These are phyloP conservation scores for Zophobas atratus DNA, from an alignment of 1,140 invertebrate species.

Conservation along the genomic window DNA sequence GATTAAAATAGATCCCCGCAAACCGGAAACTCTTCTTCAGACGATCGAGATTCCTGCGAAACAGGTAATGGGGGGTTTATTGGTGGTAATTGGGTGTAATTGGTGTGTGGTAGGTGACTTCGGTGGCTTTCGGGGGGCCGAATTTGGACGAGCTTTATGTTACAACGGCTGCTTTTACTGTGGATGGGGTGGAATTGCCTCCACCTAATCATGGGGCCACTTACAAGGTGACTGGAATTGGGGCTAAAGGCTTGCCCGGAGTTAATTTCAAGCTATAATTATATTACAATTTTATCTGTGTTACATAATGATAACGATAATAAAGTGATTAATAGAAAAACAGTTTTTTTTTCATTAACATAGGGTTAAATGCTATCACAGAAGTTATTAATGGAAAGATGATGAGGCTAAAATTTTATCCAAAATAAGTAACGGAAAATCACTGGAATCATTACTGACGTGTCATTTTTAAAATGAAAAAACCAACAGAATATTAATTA, in stretches of 20 bases:
- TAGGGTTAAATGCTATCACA: too few relatives aligned
- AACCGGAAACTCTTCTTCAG: conserved; percentile 58
- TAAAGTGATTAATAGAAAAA: not conserved
- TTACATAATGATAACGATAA: not conserved
- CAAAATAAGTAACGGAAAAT: too few relatives aligned
- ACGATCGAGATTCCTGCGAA: conserved; percentile 57
- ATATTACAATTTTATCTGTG: conserved; percentile 5
- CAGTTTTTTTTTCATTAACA: not conserved
- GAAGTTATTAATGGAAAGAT: too few relatives aligned
- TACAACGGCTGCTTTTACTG: conserved; percentile 72
- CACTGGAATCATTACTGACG: too few relatives aligned
- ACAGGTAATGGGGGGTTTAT: conserved; percentile 50
- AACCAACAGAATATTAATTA: too few relatives aligned
- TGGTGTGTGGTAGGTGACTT: conserved; percentile 75
- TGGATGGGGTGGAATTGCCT: conserved; percentile 54
- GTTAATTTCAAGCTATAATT: conserved; percentile 44
- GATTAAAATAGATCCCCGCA: conserved; percentile 62
- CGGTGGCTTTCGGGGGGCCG: conserved; percentile 84
- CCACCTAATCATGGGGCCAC: conserved; percentile 60
- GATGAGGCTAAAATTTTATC: too few relatives aligned
- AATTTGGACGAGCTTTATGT: conserved; percentile 84
- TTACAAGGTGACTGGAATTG: conserved; percentile 55
- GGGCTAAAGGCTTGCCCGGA: conserved; percentile 57
- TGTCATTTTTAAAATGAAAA: too few relatives aligned
- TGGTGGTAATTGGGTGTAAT: conserved; percentile 2